phyloP scores from a whole-genome alignment of 2,797 vertebrate genomes.

The Spinus olivaceus region DNA sequence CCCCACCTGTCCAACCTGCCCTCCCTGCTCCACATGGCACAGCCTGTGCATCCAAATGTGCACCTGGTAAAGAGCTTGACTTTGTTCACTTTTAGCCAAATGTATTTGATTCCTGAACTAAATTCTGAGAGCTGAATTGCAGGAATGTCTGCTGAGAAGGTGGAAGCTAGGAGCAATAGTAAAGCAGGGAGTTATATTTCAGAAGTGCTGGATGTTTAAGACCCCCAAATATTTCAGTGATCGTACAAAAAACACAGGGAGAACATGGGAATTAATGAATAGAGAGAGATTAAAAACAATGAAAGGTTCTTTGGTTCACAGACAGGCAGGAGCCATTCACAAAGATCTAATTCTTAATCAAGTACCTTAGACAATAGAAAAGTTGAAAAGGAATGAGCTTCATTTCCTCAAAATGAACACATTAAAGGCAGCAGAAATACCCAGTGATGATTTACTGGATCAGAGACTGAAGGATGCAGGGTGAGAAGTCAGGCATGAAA shows the following conservation, averaged over 20 bases:
- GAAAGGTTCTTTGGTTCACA: background rate
- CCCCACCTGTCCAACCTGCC: background rate
- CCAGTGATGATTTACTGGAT: background rate
- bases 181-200: background rate
- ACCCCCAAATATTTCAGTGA: background rate
- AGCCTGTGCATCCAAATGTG: background rate
- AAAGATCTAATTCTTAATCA: background rate
- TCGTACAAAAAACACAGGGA: background rate
- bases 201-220: background rate
- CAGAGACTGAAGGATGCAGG: background rate
- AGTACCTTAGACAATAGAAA: background rate
- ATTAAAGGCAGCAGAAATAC: background rate
- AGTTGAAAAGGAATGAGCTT: background rate
- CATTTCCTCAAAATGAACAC: background rate
- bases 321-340: background rate
- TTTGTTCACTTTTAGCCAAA: background rate
- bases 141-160: background rate
- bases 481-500: background rate
- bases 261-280: background rate
- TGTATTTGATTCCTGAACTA: background rate
- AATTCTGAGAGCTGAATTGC: background rate
- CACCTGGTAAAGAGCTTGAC: background rate
- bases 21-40: background rate
- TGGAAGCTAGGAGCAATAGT: background rate
- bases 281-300: background rate